These are phyloP conservation scores for Pristionchus maxplancki DNA, from an alignment of 2,888 invertebrate genomes.

Conservation along the genomic window DNA sequence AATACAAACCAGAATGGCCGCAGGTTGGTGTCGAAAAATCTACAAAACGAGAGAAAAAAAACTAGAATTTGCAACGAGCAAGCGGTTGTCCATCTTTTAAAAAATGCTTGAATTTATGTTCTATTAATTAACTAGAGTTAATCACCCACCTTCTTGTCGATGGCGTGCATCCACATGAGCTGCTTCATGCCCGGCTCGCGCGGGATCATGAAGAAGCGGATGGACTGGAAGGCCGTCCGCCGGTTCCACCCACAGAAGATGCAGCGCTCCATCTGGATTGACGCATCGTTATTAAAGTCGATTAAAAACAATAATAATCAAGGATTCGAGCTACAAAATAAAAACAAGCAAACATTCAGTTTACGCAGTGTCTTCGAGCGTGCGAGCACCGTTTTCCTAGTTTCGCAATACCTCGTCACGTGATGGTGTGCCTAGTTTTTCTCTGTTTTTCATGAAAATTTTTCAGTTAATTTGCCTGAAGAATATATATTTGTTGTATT, in stretches of 20 bases:
- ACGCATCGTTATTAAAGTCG: neutral
- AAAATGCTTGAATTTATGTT: no score
- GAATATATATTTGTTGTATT: no score
- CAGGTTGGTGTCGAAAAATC: no score
- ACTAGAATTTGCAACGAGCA: no score
- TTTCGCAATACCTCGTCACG: neutral
- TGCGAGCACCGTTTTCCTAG: neutral
- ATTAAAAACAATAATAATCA: neutral
- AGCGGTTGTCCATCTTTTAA: no score
- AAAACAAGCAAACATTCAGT: neutral
- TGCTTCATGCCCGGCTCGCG: constrained; percentile 54
- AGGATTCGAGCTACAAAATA: neutral
- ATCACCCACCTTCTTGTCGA: constrained; percentile 37
- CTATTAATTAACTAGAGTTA: neutral
- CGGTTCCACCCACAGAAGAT: constrained; percentile 55
- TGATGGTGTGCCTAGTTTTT: no score
- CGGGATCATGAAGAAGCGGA: constrained; percentile 55
- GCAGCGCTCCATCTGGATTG: constrained; percentile 53
- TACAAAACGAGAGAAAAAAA: no score
- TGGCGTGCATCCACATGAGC: constrained; percentile 52
- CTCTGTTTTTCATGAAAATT: no score
- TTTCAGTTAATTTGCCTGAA: no score
- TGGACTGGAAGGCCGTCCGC: constrained; percentile 28
- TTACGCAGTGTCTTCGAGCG: neutral
- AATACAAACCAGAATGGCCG: no score